Conservation (phyloP, 1,140 invertebrate genomes). For the Ceratosolen fusciceps region DNA sequence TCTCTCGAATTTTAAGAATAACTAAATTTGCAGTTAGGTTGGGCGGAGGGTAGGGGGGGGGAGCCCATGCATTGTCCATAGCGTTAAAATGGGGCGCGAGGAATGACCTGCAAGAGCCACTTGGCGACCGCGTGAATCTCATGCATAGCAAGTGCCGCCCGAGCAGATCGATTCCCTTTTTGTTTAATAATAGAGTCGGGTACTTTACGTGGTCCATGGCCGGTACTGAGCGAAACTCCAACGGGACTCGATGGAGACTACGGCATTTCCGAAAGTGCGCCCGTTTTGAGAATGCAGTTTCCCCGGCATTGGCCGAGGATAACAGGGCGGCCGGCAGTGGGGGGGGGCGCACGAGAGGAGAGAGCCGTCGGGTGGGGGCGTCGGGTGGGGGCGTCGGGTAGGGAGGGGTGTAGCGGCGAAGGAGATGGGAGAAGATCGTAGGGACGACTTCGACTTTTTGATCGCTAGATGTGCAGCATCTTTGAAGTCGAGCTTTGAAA, state of each 20-base stretch:
- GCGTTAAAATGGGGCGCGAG: not conserved
- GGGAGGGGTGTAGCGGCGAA: not conserved
- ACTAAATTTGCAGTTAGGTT: constrained; percentile 20
- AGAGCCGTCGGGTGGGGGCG: too few relatives aligned
- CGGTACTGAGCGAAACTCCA: not conserved
- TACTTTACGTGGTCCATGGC: constrained; percentile 2
- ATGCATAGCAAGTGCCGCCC: not conserved
- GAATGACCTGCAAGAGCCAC: not conserved
- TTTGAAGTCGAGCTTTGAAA: constrained; percentile 33
- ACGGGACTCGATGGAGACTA: too few relatives aligned
- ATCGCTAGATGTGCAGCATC: constrained; percentile 21
- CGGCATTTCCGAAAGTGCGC: constrained; percentile 27
- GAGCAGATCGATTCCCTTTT: constrained; percentile 33
- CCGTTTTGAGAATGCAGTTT: constrained; percentile 35
- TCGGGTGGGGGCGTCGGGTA: not conserved
- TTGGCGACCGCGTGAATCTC: constrained; percentile 5
- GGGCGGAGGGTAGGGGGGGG: not conserved
- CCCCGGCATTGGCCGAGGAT: not conserved
- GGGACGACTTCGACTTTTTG: not conserved
- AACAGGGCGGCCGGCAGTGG: not conserved
- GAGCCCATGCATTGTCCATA: constrained; percentile 1
- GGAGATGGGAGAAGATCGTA: not conserved
- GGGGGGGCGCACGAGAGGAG: too few relatives aligned
- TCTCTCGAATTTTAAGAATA: constrained; percentile 19
- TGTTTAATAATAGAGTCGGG: constrained; percentile 21